These are phyloP conservation scores for Formica aserva DNA, from an alignment of 2,888 invertebrate genomes.

Conservation along the genomic window DNA sequence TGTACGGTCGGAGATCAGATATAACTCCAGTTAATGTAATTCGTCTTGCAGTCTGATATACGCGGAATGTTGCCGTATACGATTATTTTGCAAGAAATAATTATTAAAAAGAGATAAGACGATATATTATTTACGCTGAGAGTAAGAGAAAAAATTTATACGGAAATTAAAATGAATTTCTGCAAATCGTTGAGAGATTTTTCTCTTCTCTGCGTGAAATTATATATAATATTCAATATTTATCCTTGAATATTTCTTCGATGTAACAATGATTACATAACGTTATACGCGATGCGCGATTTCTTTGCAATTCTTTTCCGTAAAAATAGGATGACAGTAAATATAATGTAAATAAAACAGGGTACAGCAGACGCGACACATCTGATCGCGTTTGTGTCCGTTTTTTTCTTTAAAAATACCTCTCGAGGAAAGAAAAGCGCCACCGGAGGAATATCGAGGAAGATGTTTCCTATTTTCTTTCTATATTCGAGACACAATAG, in stretches of 20 bases:
- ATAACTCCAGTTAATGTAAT: constrained; percentile 23
- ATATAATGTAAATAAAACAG: constrained; percentile 34
- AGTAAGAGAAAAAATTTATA: neutral
- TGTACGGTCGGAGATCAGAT: constrained; percentile 18
- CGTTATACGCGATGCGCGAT: neutral
- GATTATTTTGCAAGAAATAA: neutral
- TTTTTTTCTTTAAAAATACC: constrained; percentile 12
- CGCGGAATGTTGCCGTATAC: neutral
- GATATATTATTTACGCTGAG: neutral
- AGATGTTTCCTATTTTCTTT: constrained; percentile 46
- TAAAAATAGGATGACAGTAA: neutral
- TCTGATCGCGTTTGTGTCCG: constrained; percentile 22
- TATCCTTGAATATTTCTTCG: neutral
- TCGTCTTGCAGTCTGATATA: constrained; percentile 8
- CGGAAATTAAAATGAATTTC: neutral
- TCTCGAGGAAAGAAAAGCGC: neutral
- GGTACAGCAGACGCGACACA: neutral
- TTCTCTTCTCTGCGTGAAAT: neutral
- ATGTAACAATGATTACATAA: neutral
- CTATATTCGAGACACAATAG: constrained; percentile 39
- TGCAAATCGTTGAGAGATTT: neutral
- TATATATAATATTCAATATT: neutral
- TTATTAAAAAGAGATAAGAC: neutral
- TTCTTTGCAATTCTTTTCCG: constrained; percentile 2
- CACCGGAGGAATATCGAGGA: constrained; percentile 14